Base-by-base conservation (phyloP, 2,113 vertebrate species). In the Chauna torquata region DNA sequence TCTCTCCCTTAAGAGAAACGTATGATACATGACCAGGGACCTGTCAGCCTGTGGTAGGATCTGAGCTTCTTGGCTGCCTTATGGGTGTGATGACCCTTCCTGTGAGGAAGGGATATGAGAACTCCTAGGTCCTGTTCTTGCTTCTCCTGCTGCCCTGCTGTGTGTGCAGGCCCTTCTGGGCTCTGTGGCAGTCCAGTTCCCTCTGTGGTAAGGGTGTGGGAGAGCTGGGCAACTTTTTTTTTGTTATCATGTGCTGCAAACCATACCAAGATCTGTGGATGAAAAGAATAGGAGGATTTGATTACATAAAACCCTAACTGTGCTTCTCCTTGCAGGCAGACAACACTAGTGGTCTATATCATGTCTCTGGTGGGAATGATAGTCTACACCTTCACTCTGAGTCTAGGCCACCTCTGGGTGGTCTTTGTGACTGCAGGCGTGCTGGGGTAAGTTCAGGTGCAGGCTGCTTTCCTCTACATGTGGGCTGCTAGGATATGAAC, bases 301-400 rank as follows among this genome's bases (percentile, higher is more conserved):
- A 57, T 82, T 84, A 82, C 78, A 64, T 81, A 62, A 86, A 80
- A 47, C 17, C 7, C 42, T 90, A 32, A 45, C 44, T 52, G 62
- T 94, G 23, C 12, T 94, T 96, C 94, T 75, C 52, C 66, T 95
- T 97, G 49, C 91, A 99, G 99, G 85, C 98, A 99, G 97, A 99
- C 99, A 36, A 99, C 99, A 0, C 78, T 99, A 88, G 92, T 64
- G 0, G 97, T 99, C 22, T 99, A 99, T 75, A 27, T 99, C 88
- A 98, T 99, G 94, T 97, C 99, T 57, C 92, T 99, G 90, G 92
- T 97, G 38, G 99, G 99, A 88, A 99, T 99, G 99, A 75, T 99
- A 82, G 95, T 97, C 52, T 99, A 98, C 49, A 95, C 99, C 6
- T 98, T 99, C 81, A 99, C 99, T 49, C 98, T 99, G 94, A 97